Evolutionary conservation across 2,113 vertebrate species (phyloP).

Genomic region (Melierax canorus): DNA sequence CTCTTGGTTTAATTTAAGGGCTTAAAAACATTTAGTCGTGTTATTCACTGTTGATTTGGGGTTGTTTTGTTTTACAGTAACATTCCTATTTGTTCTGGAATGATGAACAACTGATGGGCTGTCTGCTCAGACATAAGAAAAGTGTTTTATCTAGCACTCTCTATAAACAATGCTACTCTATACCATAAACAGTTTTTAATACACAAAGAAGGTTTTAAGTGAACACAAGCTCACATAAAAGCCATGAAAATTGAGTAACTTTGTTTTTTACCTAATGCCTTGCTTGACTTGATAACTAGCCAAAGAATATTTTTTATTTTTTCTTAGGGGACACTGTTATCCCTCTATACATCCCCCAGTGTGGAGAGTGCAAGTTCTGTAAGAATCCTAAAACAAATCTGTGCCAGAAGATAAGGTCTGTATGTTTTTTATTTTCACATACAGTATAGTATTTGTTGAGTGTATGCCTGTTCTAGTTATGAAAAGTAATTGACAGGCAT

Average conservation of each 20-base stretch:
- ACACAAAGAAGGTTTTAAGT: not conserved
- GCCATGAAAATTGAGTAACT: not conserved
- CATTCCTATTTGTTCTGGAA: not conserved
- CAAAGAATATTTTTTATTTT: not conserved
- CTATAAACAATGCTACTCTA: not conserved
- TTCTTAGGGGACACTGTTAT: constrained; percentile 79
- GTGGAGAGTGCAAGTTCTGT: constrained; percentile 83
- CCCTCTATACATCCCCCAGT: constrained; percentile 81
- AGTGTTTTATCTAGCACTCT: not conserved
- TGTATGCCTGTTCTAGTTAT: not conserved
- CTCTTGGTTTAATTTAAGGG: not conserved
- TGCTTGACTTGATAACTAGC: not conserved
- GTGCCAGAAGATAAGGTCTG: constrained; percentile 84
- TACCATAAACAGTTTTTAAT: not conserved
- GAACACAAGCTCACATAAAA: not conserved
- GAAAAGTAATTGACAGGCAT: not conserved
- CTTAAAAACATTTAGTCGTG: not conserved
- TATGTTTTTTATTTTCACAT: not conserved
- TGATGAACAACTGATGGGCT: not conserved
- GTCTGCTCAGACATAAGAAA: not conserved
- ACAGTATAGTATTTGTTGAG: not conserved
- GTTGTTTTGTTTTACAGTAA: not conserved
- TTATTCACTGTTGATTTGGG: not conserved
- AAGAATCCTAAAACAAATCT: constrained; percentile 82
- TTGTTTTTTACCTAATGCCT: not conserved